Evolutionary conservation across 2,888 invertebrate genomes (phyloP), one percentile per base, ranked within the genome.

Genomic region (Clanis bilineata): DNA sequence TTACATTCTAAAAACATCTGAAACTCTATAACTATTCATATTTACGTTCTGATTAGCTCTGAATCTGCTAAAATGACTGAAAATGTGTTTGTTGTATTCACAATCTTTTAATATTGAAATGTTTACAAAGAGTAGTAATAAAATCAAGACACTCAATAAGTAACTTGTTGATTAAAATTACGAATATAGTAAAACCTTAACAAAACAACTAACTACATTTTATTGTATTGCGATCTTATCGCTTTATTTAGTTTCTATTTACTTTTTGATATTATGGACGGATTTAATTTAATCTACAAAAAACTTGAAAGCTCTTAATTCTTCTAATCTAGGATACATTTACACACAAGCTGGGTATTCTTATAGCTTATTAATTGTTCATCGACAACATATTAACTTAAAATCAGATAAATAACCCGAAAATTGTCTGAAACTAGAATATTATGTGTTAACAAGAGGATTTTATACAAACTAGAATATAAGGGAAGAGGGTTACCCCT

Each of bases 21-120:
- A 41, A 56, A 39, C 21, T 43, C 25, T 44, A 57, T 36, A 51
- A 51, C 21, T 47, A 58, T 39, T 39, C 39, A 23, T 36, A 7
- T 25, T 47, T 51, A 25, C n/a, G 25, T 22, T 45, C 15, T 10
- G 22, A 38, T 5, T 57, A 45, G n/a, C n/a, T n/a, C 22, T 44
- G 36, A 21, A 12, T 21, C 36, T 38, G 23, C 10, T 36, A 57
- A 57, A 45, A 23, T 55, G n/a, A 2, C 38, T 38, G n/a, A 23
- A 18, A 7, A 6, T 12, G 15, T 15, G 15, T 2, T 39, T 41
- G 7, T 9, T 18, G 18, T 18, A 41, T 41, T 41, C 41, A 41
- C n/a, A 41, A 39, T 18, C 41, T 18, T 41, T 41, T 41, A 39
- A 36, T 10, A 36, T 1, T n/a, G n/a, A n/a, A n/a, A n/a, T n/a